These are phyloP conservation scores for Alosa alosa DNA, from an alignment of 2,113 vertebrate species.

Conservation along the genomic window DNA sequence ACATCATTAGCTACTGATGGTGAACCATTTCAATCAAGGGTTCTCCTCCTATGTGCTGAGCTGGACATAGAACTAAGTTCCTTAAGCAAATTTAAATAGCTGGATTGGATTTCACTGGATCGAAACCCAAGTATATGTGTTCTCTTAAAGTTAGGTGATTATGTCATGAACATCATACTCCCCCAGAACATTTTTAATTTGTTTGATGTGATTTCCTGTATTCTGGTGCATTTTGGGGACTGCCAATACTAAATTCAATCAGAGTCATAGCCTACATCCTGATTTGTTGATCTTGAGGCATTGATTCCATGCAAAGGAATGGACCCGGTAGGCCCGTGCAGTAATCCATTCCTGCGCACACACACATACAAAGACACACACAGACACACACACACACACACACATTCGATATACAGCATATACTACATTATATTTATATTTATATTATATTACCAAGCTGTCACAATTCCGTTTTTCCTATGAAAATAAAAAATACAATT, in stretches of 20 bases:
- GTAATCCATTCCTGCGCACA: too few relatives aligned
- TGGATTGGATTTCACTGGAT: background rate
- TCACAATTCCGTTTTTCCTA: background rate
- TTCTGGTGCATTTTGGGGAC: too few relatives aligned
- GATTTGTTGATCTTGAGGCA: too few relatives aligned
- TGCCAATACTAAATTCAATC: too few relatives aligned
- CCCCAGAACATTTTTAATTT: too few relatives aligned
- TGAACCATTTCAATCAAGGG: background rate
- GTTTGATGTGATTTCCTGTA: too few relatives aligned
- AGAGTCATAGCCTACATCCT: too few relatives aligned
- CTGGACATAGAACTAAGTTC: background rate
- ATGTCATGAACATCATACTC: background rate
- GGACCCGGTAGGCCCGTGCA: too few relatives aligned
- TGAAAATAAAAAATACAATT: background rate
- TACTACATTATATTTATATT: background rate
- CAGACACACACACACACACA: constrained; percentile 26
- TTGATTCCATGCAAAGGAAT: too few relatives aligned
- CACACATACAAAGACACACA: constrained; percentile 8
- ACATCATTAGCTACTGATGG: background rate
- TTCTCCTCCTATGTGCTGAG: background rate
- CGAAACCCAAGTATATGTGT: background rate
- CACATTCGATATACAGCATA: constrained; percentile 4
- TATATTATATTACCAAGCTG: background rate
- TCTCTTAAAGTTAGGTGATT: background rate
- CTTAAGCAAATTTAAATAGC: background rate